phyloP scores from a whole-genome alignment of 2,113 vertebrate species.

The Nothocercus julius region DNA sequence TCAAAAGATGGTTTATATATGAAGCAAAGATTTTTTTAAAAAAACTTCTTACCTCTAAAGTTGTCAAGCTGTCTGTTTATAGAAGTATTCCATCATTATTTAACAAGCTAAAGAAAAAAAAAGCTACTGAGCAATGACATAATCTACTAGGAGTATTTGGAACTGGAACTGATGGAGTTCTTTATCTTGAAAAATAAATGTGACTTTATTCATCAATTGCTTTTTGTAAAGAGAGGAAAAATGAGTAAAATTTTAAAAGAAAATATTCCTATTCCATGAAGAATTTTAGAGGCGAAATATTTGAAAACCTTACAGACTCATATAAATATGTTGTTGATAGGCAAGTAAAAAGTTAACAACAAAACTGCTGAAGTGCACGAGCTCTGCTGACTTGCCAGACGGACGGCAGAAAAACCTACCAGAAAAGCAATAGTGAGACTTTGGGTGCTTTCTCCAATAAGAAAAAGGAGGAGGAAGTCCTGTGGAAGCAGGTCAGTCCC shows the following conservation, averaged over 20 bases:
- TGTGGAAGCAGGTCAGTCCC: no score
- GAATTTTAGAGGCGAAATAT: neutral
- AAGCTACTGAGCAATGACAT: neutral
- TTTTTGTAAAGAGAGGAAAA: neutral
- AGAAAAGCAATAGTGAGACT: no score
- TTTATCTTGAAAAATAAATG: neutral
- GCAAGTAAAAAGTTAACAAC: no score
- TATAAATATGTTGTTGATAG: neutral
- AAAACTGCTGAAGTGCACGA: no score
- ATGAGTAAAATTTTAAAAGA: neutral
- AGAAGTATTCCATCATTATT: neutral
- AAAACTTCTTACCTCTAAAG: neutral
- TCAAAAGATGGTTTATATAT: neutral
- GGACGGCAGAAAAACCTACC: no score
- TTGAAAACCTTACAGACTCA: neutral
- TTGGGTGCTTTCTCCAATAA: no score
- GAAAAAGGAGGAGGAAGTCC: no score
- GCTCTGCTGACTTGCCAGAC: no score
- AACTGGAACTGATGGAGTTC: neutral
- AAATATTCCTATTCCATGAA: neutral
- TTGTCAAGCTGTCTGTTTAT: neutral
- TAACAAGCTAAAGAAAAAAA: neutral
- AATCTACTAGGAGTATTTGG: neutral
- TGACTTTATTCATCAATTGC: neutral
- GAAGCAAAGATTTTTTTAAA: neutral